A percentile compares a stretch with the other conserved stretches of the same genome.
Conservation (phyloP, 2,888 invertebrate species). For the Glyphotaelius pellucidus region DNA sequence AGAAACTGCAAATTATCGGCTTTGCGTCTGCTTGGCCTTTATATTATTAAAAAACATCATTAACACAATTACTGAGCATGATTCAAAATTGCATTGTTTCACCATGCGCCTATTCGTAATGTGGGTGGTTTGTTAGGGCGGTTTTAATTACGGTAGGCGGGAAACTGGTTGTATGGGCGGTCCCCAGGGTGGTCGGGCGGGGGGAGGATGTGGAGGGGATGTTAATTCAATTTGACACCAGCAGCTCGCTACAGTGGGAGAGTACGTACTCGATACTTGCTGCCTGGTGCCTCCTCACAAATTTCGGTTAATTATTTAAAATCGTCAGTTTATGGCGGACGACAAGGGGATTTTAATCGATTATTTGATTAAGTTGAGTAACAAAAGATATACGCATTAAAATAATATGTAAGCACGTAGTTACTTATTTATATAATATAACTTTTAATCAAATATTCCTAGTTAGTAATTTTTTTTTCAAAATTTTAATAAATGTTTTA, state of each 20-base stretch:
- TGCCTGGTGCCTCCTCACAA: conserved; percentile 7
- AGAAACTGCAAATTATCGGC: background rate
- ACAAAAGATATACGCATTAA: background rate
- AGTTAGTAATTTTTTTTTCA: too few relatives aligned
- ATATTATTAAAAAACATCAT: too few relatives aligned
- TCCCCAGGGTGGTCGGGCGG: conserved; percentile 61
- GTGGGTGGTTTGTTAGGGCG: conserved; percentile 39
- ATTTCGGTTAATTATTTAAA: conserved; percentile 40
- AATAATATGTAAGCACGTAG: too few relatives aligned
- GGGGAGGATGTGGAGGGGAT: conserved; percentile 64
- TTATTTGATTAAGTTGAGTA: background rate
- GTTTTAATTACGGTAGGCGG: conserved; percentile 67
- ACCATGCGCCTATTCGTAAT: background rate
- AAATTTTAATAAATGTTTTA: too few relatives aligned
- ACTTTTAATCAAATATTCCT: background rate
- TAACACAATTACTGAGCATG: background rate
- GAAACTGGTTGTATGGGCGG: conserved; percentile 69
- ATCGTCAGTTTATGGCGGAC: conserved; percentile 9
- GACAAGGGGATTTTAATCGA: background rate
- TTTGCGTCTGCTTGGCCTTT: background rate
- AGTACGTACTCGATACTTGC: background rate
- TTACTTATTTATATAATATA: background rate
- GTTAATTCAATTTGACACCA: conserved; percentile 73
- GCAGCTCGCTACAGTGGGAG: conserved; percentile 57
- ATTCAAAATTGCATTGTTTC: background rate